These are phyloP conservation scores for Brachionus angularis DNA, from an alignment of 1,140 invertebrate species.

Conservation along the genomic window DNA sequence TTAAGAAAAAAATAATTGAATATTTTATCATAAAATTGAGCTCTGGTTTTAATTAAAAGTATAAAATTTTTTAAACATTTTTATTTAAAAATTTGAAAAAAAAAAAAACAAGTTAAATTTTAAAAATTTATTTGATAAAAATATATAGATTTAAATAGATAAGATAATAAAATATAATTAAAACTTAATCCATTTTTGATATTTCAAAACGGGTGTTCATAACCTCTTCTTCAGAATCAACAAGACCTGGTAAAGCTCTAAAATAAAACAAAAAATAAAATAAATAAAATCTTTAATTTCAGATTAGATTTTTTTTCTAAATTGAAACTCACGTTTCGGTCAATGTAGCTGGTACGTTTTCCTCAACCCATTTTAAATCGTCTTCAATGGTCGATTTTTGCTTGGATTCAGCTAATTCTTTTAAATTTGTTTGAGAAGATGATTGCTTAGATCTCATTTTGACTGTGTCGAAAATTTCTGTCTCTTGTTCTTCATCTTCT, in stretches of 20 bases:
- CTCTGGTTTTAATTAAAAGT: too few relatives aligned
- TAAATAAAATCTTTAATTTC: background rate
- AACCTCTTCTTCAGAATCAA: conserved; percentile 84
- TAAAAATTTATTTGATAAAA: too few relatives aligned
- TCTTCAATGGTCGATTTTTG: conserved; percentile 64
- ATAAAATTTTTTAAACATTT: too few relatives aligned
- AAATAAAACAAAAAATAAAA: conserved; percentile 48
- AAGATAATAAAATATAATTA: too few relatives aligned
- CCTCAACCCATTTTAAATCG: conserved; percentile 83
- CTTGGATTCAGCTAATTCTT: conserved; percentile 48
- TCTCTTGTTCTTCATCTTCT: conserved; percentile 54
- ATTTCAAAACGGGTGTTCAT: conserved; percentile 82
- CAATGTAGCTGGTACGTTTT: conserved; percentile 75
- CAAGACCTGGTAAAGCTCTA: conserved; percentile 67
- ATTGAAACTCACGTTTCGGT: conserved; percentile 64
- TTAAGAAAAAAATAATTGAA: too few relatives aligned
- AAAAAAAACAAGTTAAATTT: too few relatives aligned
- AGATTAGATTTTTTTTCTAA: conserved; percentile 42
- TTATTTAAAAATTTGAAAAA: too few relatives aligned
- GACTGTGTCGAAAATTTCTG: conserved; percentile 45
- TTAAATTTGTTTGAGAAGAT: background rate
- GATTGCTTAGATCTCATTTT: conserved; percentile 35
- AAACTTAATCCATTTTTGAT: conserved; percentile 85
- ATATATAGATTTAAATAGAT: too few relatives aligned
- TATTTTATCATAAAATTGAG: too few relatives aligned